Conservation (phyloP, 30 jellyfish, hydroid and myxozoan species). For the Aurelia coerulea region DNA sequence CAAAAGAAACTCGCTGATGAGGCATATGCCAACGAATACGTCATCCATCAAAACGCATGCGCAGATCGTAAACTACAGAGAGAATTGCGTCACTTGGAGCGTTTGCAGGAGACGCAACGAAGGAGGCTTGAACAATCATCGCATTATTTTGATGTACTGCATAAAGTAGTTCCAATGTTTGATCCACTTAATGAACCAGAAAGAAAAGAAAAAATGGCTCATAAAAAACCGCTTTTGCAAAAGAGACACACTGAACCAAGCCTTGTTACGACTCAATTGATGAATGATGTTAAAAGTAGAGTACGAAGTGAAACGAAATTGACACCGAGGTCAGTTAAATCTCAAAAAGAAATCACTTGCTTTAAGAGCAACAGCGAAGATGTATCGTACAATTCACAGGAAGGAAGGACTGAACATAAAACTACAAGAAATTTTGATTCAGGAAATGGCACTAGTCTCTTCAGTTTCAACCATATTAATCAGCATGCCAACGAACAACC, state of each 20-base stretch:
- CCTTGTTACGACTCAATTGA: neutral
- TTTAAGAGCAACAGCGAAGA: no score
- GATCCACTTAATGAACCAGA: conserved; percentile 24
- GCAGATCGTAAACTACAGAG: conserved; percentile 63
- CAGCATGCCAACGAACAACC: no score
- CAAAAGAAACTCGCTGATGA: conserved; percentile 48
- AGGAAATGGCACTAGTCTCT: no score
- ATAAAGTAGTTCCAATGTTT: conserved; percentile 38
- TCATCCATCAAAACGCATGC: conserved; percentile 64
- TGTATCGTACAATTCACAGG: no score
- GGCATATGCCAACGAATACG: conserved; percentile 61
- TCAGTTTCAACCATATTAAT: no score
- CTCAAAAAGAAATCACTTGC: no score
- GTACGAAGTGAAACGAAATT: no score
- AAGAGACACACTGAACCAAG: conserved; percentile 44
- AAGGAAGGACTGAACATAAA: no score
- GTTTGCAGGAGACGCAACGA: conserved; percentile 45
- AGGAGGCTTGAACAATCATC: conserved; percentile 50
- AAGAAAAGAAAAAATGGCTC: neutral
- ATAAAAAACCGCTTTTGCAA: neutral
- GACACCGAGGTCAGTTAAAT: no score
- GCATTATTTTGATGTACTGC: conserved; percentile 35
- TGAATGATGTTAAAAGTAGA: no score
- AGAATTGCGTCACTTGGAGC: conserved; percentile 30
- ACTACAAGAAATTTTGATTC: no score